These are phyloP conservation scores for Drosophila pachea DNA, from an alignment of 1,140 invertebrate species.

Conservation along the genomic window DNA sequence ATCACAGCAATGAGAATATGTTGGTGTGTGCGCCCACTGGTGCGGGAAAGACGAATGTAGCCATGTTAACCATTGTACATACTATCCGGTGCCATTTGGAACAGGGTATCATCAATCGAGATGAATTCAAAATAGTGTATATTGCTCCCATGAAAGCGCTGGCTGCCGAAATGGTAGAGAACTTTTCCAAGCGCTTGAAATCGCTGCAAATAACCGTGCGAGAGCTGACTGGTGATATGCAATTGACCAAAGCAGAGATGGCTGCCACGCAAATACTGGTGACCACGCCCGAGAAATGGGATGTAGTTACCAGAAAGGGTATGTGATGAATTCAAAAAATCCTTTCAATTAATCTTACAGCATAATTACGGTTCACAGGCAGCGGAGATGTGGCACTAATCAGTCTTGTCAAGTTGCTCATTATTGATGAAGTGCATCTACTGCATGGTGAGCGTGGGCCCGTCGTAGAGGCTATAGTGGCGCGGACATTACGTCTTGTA, in stretches of 20 bases:
- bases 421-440: conserved; percentile 99
- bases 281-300: conserved; percentile 99
- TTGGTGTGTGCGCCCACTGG: conserved; percentile 97
- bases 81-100: conserved; percentile 92
- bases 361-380: conserved; percentile 31
- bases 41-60: conserved; percentile 99
- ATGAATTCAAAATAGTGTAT: conserved; percentile 99
- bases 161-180: conserved; percentile 98
- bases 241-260: conserved; percentile 96
- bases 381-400: conserved; percentile 93
- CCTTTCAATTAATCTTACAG: neutral
- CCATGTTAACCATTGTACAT: conserved; percentile 94
- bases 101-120: conserved; percentile 88
- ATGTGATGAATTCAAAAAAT: neutral
- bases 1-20: conserved; percentile 98
- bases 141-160: conserved; percentile 99
- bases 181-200: conserved; percentile 90
- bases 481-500: conserved; percentile 95
- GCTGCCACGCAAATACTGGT: conserved; percentile 98
- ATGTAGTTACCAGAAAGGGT: conserved; percentile 98
- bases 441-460: conserved; percentile 98
- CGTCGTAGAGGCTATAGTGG: conserved; percentile 98
- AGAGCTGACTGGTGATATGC: conserved; percentile 99
- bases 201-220: conserved; percentile 85
- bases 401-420: conserved; percentile 94